Evolutionary conservation across 2,888 invertebrate genomes (phyloP).

Genomic region (Eupithecia tripunctaria): DNA sequence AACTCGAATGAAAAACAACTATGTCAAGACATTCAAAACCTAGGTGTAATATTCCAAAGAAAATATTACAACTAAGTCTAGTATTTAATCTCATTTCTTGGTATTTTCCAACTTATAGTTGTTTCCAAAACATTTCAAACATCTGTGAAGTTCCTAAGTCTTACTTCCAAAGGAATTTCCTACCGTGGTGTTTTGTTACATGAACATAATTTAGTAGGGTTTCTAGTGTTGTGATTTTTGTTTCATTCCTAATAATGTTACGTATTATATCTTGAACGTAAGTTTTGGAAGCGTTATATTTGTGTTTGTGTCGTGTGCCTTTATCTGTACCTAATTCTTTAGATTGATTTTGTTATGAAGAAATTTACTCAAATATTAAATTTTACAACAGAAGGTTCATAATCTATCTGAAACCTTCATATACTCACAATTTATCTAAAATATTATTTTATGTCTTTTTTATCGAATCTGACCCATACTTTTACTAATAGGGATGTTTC

Average conservation of each 20-base stretch:
- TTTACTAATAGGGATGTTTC: too few species aligned
- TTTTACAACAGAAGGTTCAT: too few species aligned
- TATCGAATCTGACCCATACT: too few species aligned
- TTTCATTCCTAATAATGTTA: neutral
- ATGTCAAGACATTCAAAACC: neutral
- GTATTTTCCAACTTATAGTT: neutral
- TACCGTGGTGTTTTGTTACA: neutral
- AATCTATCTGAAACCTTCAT: too few species aligned
- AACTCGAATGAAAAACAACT: neutral
- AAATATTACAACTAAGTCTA: neutral
- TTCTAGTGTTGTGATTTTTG: neutral
- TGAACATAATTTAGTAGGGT: neutral
- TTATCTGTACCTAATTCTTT: too few species aligned
- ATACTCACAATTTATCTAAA: too few species aligned
- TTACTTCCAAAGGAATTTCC: neutral
- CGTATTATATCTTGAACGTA: neutral
- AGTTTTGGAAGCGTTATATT: too few species aligned
- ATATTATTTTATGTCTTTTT: too few species aligned
- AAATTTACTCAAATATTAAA: too few species aligned
- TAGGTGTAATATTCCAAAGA: neutral
- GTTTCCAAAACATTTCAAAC: conserved; percentile 3
- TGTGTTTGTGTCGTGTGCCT: too few species aligned
- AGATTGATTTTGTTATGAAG: too few species aligned
- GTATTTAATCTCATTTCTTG: neutral
- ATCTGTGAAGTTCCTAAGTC: neutral